These are phyloP conservation scores for Meiosimyza decipiens DNA, from an alignment of 2,888 invertebrate genomes.

Conservation along the genomic window DNA sequence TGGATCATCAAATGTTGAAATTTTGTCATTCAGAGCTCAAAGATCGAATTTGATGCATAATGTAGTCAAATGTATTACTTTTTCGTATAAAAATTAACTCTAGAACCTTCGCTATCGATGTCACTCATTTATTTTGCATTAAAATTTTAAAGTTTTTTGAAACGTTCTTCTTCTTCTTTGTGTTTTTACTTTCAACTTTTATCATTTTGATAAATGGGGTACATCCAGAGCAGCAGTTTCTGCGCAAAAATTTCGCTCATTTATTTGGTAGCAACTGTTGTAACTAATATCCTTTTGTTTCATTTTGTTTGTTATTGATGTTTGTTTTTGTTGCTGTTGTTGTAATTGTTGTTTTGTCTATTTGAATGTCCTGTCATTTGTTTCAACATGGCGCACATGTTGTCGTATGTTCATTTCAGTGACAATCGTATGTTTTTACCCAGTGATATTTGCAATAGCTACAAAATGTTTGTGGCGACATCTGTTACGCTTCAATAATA, in stretches of 20 bases:
- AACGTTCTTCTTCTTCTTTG: not conserved
- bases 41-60: no score
- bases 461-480: conserved; percentile 46
- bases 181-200: not conserved
- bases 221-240: not conserved
- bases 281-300: conserved; percentile 7
- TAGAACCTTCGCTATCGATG: no score
- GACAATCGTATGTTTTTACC: not conserved
- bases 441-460: not conserved
- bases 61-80: no score
- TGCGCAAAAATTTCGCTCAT: not conserved
- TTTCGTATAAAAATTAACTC: no score
- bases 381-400: conserved; percentile 19
- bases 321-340: not conserved
- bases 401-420: no score
- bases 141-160: no score
- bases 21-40: no score
- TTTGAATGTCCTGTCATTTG: conserved; percentile 21
- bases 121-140: no score
- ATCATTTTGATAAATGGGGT: not conserved
- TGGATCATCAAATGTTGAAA: no score
- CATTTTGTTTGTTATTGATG: no score
- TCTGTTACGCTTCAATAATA: conserved; percentile 48
- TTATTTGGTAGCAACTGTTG: conserved; percentile 7
- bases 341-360: not conserved